These are phyloP conservation scores for Podarcis cretensis DNA, from an alignment of 2,113 vertebrate species.

Conservation along the genomic window DNA sequence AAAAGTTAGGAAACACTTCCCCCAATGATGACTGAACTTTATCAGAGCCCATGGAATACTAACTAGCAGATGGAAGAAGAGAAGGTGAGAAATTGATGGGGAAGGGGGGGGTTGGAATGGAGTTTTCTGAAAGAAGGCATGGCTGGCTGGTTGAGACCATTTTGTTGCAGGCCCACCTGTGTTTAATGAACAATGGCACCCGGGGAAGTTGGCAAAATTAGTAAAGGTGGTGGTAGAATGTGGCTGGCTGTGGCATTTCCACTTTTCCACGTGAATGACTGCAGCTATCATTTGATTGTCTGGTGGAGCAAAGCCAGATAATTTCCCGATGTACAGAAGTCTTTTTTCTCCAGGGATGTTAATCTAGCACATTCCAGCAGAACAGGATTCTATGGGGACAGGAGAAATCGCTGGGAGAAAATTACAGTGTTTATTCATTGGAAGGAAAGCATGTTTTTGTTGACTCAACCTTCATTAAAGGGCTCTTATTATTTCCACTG, in stretches of 20 bases:
- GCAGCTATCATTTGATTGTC: not conserved
- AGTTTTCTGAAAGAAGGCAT: not conserved
- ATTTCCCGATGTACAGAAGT: not conserved
- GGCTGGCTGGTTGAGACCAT: not conserved
- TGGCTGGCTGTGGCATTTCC: not conserved
- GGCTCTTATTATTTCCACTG: conserved; percentile 24
- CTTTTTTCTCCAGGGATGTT: not conserved
- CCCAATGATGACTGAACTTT: not conserved
- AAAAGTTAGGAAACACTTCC: not conserved
- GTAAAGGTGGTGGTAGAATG: not conserved
- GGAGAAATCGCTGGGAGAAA: conserved; percentile 16
- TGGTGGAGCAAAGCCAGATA: not conserved
- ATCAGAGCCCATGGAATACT: not conserved
- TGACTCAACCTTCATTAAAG: conserved; percentile 50
- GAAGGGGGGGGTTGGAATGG: not conserved
- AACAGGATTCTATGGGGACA: conserved; percentile 7
- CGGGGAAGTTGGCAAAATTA: not conserved
- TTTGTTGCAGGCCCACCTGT: not conserved
- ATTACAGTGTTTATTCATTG: conserved; percentile 45
- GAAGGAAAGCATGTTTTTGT: conserved; percentile 41
- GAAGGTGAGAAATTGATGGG: not conserved
- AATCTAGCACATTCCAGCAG: conserved; percentile 6
- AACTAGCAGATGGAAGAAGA: not conserved
- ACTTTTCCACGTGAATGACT: not conserved
- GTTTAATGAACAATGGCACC: not conserved